These are phyloP conservation scores for Adelognathus sp. DNA, from an alignment of 2,888 invertebrate species.

Conservation along the genomic window DNA sequence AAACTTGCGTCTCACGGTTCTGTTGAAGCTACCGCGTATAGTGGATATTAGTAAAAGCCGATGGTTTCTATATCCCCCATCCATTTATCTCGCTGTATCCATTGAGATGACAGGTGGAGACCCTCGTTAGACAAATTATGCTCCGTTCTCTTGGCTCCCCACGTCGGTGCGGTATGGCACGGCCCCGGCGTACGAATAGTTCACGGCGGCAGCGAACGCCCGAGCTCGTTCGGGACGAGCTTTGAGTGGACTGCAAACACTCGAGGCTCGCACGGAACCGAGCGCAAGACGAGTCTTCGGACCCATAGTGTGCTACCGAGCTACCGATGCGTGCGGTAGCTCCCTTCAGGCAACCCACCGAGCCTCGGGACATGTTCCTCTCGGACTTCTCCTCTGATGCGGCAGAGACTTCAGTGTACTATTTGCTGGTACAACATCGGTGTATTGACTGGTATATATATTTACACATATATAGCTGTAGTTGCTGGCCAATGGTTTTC, in stretches of 20 bases:
- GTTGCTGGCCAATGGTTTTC: constrained; percentile 43
- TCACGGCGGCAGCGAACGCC: constrained; percentile 64
- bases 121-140: constrained; percentile 80
- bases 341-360: constrained; percentile 34
- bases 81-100: constrained; percentile 63
- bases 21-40: not conserved
- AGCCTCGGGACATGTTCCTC: constrained; percentile 47
- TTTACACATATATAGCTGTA: constrained; percentile 44
- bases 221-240: constrained; percentile 78
- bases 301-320: constrained; percentile 57
- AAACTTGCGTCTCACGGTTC: not conserved
- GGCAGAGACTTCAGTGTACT: constrained; percentile 21
- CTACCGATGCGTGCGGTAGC: constrained; percentile 64
- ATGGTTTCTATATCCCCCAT: constrained; percentile 56
- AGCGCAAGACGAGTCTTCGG: constrained; percentile 65
- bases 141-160: constrained; percentile 68
- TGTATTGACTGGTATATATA: constrained; percentile 15
- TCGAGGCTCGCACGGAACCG: constrained; percentile 71
- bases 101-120: constrained; percentile 75
- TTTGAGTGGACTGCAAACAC: constrained; percentile 81
- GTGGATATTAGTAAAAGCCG: constrained; percentile 42
- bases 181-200: constrained; percentile 19
- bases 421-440: constrained; percentile 15
- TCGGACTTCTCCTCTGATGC: constrained; percentile 43
- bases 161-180: constrained; percentile 58